phyloP scores from a whole-genome alignment of 2,888 invertebrate species.

The Ryuthela nishihirai region DNA sequence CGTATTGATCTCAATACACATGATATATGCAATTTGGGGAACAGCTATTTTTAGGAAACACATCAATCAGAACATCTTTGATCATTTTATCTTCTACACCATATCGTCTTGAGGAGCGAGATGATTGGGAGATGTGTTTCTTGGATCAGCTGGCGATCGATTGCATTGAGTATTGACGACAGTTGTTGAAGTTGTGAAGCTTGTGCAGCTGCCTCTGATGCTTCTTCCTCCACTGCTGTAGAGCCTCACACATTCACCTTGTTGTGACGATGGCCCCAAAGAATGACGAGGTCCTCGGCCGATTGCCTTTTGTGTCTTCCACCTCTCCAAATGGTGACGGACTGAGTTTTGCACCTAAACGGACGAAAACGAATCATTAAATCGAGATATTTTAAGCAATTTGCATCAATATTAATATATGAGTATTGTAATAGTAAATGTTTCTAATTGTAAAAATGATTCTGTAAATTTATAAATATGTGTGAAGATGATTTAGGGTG shows the following conservation, averaged over 20 bases:
- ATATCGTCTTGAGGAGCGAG: constrained; percentile 24
- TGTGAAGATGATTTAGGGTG: too few species aligned
- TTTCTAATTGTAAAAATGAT: too few species aligned
- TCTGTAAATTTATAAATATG: too few species aligned
- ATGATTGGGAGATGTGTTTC: constrained; percentile 17
- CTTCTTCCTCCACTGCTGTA: constrained; percentile 24
- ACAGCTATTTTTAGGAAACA: too few species aligned
- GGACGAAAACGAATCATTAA: neutral
- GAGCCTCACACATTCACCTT: constrained; percentile 33
- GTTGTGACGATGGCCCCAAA: constrained; percentile 20
- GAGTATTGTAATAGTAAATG: too few species aligned
- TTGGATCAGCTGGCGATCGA: constrained; percentile 4
- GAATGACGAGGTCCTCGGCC: constrained; percentile 29
- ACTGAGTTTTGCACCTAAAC: constrained; percentile 64
- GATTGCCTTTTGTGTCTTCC: constrained; percentile 57
- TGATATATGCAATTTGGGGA: too few species aligned
- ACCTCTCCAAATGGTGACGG: constrained; percentile 73
- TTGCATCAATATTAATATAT: too few species aligned
- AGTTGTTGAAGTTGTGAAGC: constrained; percentile 37
- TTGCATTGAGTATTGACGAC: constrained; percentile 20
- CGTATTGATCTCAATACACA: too few species aligned
- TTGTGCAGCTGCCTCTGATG: constrained; percentile 34
- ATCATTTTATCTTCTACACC: too few species aligned
- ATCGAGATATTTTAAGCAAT: neutral
- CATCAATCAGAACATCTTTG: too few species aligned